phyloP scores from a whole-genome alignment of 2,113 vertebrate genomes.

The Stigmatopora argus region DNA sequence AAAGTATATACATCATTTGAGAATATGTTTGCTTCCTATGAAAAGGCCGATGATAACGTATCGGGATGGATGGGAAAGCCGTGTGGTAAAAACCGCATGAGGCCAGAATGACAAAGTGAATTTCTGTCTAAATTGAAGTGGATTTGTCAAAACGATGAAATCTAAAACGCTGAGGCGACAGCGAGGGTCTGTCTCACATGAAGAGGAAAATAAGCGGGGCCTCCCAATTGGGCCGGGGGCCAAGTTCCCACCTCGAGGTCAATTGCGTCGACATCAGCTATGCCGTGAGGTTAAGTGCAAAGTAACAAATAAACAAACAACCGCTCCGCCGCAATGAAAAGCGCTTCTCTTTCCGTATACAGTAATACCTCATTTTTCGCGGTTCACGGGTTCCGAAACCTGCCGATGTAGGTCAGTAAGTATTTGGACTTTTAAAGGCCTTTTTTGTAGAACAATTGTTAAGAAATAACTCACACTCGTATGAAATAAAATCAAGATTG shows the following conservation, averaged over 20 bases:
- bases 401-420: no score
- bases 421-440: no score
- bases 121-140: not conserved
- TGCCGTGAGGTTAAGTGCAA: conserved; percentile 69
- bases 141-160: not conserved
- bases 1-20: conserved; percentile 1
- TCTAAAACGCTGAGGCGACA: conserved; percentile 39
- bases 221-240: conserved; percentile 21
- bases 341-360: conserved; percentile 21
- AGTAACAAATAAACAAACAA: conserved; percentile 52
- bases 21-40: not conserved
- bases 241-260: conserved; percentile 38
- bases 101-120: not conserved
- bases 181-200: conserved; percentile 11
- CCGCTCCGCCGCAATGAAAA: conserved; percentile 44
- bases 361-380: no score
- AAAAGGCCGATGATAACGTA: not conserved
- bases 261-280: conserved; percentile 29
- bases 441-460: no score
- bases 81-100: not conserved
- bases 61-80: not conserved
- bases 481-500: no score
- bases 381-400: no score
- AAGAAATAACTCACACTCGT: no score
- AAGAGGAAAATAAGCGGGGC: conserved; percentile 19